Conservation (phyloP, 2,113 vertebrate species). For the Aplodontia rufa region DNA sequence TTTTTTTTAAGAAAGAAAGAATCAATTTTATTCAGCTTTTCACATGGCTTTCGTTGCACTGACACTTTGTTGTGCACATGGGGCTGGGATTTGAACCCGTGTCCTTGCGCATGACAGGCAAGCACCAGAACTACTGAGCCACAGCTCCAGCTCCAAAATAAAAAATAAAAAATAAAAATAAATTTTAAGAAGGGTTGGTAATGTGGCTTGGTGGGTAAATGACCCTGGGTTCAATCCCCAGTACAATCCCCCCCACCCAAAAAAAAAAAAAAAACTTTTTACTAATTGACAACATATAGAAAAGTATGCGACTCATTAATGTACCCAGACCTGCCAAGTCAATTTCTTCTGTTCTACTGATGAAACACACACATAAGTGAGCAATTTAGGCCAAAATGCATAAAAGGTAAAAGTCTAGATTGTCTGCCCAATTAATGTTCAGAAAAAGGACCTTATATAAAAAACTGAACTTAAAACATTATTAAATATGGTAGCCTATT, state of each 20-base stretch:
- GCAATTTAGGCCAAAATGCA: not conserved
- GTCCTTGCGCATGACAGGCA: no score
- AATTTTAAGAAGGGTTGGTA: not conserved
- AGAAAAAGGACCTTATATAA: conserved; percentile 39
- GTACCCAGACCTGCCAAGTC: not conserved
- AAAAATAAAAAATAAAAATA: no score
- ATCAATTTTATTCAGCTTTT: no score
- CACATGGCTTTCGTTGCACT: no score
- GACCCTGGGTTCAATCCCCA: no score
- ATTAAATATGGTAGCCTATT: not conserved
- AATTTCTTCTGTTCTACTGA: not conserved
- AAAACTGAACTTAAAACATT: not conserved
- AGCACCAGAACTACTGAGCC: no score
- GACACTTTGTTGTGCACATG: no score
- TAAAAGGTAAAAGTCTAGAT: not conserved
- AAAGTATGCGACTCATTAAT: not conserved
- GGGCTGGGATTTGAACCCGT: no score
- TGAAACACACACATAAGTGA: not conserved
- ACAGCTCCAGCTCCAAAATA: no score
- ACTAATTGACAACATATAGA: not conserved
- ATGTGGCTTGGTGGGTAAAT: no score
- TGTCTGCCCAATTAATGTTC: not conserved
- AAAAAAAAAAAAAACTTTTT: not conserved
- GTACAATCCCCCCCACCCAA: no score
- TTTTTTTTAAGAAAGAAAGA: no score